Conservation (phyloP, 1,140 invertebrate species). For the Saxidomus purpurata region DNA sequence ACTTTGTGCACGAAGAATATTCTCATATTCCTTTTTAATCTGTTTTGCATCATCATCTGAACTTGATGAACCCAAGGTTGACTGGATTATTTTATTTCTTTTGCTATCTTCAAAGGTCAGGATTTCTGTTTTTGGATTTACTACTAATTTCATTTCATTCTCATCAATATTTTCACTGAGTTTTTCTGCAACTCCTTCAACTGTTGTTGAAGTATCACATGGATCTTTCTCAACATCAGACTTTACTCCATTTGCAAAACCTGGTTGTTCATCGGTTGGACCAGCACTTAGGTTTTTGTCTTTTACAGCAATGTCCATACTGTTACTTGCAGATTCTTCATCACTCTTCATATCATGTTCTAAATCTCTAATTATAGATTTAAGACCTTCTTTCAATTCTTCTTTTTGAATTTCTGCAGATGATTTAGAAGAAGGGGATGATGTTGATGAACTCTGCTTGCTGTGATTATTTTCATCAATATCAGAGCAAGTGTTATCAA, state of each 20-base stretch:
- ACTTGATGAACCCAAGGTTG: neutral
- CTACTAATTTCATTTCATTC: neutral
- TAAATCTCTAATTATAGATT: constrained; percentile 55
- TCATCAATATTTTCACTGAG: neutral
- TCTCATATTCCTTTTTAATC: constrained; percentile 3
- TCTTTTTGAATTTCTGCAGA: constrained; percentile 54
- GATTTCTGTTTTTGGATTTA: neutral
- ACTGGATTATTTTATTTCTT: neutral
- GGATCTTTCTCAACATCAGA: no score
- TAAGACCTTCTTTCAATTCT: constrained; percentile 53
- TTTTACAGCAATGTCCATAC: neutral
- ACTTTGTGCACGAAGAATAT: neutral
- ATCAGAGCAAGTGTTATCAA: no score
- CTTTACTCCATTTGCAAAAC: no score
- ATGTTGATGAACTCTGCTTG: neutral
- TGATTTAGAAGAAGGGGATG: constrained; percentile 26
- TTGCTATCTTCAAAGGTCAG: neutral
- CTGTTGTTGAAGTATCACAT: no score
- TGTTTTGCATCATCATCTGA: neutral
- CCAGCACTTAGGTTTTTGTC: no score
- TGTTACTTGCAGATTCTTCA: neutral
- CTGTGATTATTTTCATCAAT: neutral
- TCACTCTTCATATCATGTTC: constrained; percentile 35
- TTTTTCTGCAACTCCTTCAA: no score
- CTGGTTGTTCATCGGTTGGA: no score